Evolutionary conservation across 2,888 invertebrate genomes (phyloP).

Genomic region (Himalopsyche kuldschensis): DNA sequence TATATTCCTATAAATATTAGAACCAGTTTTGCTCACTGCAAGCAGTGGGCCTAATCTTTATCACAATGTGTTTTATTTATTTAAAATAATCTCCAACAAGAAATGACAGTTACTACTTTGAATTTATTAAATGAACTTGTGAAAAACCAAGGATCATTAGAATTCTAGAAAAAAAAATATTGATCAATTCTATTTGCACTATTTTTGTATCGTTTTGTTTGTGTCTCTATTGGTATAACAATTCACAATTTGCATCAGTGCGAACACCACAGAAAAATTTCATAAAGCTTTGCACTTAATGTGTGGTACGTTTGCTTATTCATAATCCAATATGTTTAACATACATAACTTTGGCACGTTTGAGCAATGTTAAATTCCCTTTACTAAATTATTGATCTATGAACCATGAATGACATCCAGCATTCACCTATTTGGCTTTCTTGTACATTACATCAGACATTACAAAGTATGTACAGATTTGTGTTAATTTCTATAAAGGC

Average conservation of each 20-base stretch:
- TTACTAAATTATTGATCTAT: slow-evolving; percentile 27
- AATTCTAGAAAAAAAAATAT: not conserved
- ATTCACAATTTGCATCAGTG: slow-evolving; percentile 33
- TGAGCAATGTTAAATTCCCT: slow-evolving; percentile 23
- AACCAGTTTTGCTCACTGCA: no score
- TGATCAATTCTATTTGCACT: not conserved
- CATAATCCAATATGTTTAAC: slow-evolving; percentile 34
- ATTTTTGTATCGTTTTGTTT: not conserved
- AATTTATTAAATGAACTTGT: no score
- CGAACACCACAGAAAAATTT: slow-evolving; percentile 34
- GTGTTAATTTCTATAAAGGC: slow-evolving; percentile 18
- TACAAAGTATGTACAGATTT: slow-evolving; percentile 33
- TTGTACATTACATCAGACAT: slow-evolving; percentile 29
- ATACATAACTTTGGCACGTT: slow-evolving; percentile 35
- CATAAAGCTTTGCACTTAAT: slow-evolving; percentile 38
- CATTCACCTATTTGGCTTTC: slow-evolving; percentile 29
- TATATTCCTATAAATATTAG: no score
- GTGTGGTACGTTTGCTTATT: slow-evolving; percentile 39
- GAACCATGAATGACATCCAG: slow-evolving; percentile 13
- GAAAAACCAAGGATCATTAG: no score
- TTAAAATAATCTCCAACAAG: no score
- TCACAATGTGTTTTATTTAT: no score
- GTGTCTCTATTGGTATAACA: slow-evolving; percentile 15
- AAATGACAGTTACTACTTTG: no score
- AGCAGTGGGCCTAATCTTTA: no score